Base-by-base conservation (phyloP, 2,797 vertebrate species). In the Emydoidea blandingii region DNA sequence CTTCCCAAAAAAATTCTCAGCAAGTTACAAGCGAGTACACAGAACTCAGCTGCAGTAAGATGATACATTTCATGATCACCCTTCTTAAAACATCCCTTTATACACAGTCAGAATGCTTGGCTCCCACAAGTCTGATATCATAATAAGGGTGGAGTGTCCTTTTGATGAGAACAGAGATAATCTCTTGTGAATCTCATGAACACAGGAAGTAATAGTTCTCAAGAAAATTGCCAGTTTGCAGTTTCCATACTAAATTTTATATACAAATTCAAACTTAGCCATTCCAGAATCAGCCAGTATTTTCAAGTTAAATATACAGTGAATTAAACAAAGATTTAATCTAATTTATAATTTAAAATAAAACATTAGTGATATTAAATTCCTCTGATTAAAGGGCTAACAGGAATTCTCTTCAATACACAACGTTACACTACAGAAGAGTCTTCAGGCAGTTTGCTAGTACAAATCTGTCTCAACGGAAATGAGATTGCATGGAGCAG, bases 171-270 rank as follows among this genome's bases (percentile, higher is more conserved):
- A 65, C 50, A 0, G 1, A 81, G 68, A 86, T 57, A 86, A n/a
- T 44, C 1, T 59, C 81, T 6, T 1, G 86, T 93, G 23, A 91
- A 91, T 16, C 94, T 95, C 95, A 49, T 59, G 91, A 88, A 19
- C 76, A 44, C 96, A 97, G 97, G 97, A 96, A 97, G 91, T 27
- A 15, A 96, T 94, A 96, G 95, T 5, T 59, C n/a, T 59, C n/a
- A 5, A 2, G 94, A 95, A 91, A 97, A 80, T 9, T 1, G 8
- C 10, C 94, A 76, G 50, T 80, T 80, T 57, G 92, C 95, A 96
- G 56, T 93, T 97, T 97, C 94, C 95, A 96, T 2, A 44, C 6
- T 1, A 7, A 85, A 31, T 85, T n/a, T 47, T 62, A 47, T 81
- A 92, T 4, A 37, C 0, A 1, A 2, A 93, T 34, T 83, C 59